Conservation (phyloP, 1,140 invertebrate genomes). For the Linepithema humile region DNA sequence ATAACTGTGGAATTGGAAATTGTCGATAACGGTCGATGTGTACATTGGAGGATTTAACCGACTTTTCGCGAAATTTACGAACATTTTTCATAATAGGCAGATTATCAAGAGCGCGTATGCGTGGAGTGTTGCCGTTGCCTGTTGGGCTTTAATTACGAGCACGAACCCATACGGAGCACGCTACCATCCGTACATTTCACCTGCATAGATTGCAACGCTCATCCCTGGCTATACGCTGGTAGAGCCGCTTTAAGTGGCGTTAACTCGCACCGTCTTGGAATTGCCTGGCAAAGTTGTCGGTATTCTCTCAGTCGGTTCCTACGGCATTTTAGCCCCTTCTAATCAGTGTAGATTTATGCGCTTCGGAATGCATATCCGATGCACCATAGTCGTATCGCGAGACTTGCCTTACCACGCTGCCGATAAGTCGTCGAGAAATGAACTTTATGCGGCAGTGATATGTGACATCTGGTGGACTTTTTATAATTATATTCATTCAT, state of each 20-base stretch:
- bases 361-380: constrained; percentile 15
- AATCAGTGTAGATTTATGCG: constrained; percentile 48
- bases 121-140: constrained; percentile 50
- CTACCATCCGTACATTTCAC: constrained; percentile 46
- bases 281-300: constrained; percentile 27
- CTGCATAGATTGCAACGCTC: constrained; percentile 16
- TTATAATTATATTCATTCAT: neutral
- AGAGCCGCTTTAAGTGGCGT: constrained; percentile 40
- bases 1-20: neutral
- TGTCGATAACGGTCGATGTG: neutral
- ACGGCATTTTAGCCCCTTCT: constrained; percentile 33
- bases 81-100: constrained; percentile 58
- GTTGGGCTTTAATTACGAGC: constrained; percentile 66
- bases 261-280: constrained; percentile 54
- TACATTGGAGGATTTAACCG: constrained; percentile 14
- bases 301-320: constrained; percentile 18
- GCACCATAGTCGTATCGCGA: neutral
- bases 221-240: neutral
- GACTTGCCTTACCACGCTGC: neutral
- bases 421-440: neutral
- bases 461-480: neutral
- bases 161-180: constrained; percentile 58
- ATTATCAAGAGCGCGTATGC: constrained; percentile 45
- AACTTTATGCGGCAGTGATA: neutral
- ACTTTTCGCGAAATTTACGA: constrained; percentile 3